Base-by-base conservation (phyloP, 2,888 invertebrate genomes). In the Ctenicera cuprea region DNA sequence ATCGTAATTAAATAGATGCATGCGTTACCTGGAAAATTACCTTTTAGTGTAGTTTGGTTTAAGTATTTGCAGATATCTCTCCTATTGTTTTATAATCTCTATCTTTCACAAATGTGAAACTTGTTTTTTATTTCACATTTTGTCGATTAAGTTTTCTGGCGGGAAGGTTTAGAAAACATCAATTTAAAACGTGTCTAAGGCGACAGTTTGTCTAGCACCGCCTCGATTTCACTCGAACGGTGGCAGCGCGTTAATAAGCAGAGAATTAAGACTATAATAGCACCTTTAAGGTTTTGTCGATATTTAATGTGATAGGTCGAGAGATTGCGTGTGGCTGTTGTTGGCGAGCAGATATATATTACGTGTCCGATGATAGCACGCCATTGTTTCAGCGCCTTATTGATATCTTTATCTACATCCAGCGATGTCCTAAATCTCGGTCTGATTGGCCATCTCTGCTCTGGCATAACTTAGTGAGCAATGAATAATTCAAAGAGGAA, bases 401-500 rank as follows among this genome's bases (percentile, higher is more conserved):
- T 78, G 78, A 78, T 78, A 78, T 77, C 78, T 78, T 77, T 76
- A 78, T 77, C 73, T 77, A 70, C 70, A 75, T 65, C 76, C 69
- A 76, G 70, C 72, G 48, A 71, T 68, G 76, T 63, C 69, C 68
- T 67, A 76, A 80, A 78, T 80, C 79, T 77, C 73, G 57, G 74
- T 73, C 73, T 77, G 76, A 77, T 78, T 77, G 77, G 78, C 76
- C 71, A 69, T 67, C 69, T 77, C 70, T 68, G 69, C 72, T 61
- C 59, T 73, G 71, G 73, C 79, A 80, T 80, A 80, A 80, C 80
- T 77, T 73, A 74, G 77, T 70, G 68, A 76, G 73, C 77, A 74
- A 80, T 81, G 82, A 82, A 82, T 82, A 76, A 81, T 81, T 81
- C 81, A 81, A 76, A 76, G 76, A 79, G 80, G 78, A 81, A 79